A percentile compares a stretch with the other conserved stretches of the same genome.
Evolutionary conservation across 1,140 invertebrate genomes (phyloP).

Genomic region (Calosoma granatense): DNA sequence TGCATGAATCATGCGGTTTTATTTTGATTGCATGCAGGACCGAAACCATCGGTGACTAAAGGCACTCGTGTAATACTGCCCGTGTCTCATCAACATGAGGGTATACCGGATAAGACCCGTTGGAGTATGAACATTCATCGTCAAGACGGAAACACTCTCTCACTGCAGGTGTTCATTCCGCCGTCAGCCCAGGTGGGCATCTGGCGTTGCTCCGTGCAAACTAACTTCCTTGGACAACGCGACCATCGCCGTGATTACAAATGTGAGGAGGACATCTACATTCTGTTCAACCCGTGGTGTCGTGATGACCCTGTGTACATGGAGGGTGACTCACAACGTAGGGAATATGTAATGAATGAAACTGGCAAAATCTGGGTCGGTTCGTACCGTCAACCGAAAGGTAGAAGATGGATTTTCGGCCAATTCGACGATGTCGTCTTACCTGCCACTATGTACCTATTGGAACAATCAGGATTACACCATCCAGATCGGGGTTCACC

Average conservation of each 20-base stretch:
- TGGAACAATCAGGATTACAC: conserved; percentile 48
- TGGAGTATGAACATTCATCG: conserved; percentile 51
- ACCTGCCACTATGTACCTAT: conserved; percentile 49
- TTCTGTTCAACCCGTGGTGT: conserved; percentile 78
- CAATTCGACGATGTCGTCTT: conserved; percentile 60
- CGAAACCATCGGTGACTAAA: conserved; percentile 51
- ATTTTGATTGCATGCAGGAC: conserved; percentile 35
- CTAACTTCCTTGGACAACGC: conserved; percentile 41
- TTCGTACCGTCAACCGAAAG: conserved; percentile 49
- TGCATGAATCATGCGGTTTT: too few relatives aligned
- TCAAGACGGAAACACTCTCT: conserved; percentile 47
- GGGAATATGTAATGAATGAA: conserved; percentile 67
- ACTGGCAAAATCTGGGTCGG: conserved; percentile 69
- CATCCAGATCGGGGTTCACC: conserved; percentile 57
- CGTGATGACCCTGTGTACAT: conserved; percentile 57
- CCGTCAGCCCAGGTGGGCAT: conserved; percentile 52
- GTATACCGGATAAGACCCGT: conserved; percentile 42
- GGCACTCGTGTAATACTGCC: conserved; percentile 50
- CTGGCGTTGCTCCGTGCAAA: conserved; percentile 55
- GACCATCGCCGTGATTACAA: conserved; percentile 43
- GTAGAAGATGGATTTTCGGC: conserved; percentile 64
- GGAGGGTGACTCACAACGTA: conserved; percentile 46
- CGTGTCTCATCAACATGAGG: conserved; percentile 36
- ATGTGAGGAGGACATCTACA: conserved; percentile 51
- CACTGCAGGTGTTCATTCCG: conserved; percentile 50